These are phyloP conservation scores for Chrysocyon brachyurus DNA, from an alignment of 2,797 vertebrate species.

Conservation along the genomic window DNA sequence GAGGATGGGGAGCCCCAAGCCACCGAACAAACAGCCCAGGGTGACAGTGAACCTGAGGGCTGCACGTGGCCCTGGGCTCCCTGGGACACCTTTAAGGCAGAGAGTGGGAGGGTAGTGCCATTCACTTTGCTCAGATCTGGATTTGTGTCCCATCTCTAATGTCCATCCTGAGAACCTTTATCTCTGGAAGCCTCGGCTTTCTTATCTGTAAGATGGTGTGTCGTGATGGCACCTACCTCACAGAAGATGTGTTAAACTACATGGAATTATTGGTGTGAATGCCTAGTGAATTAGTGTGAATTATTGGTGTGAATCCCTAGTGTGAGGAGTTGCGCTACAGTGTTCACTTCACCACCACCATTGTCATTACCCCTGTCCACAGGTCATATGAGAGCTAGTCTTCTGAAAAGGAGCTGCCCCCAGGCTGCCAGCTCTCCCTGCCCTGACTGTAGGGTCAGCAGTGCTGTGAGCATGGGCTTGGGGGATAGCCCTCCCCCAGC, in stretches of 20 bases:
- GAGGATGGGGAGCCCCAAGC: background rate
- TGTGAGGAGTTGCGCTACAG: background rate
- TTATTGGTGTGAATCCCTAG: too few species aligned
- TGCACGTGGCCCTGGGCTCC: background rate
- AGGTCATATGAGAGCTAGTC: background rate
- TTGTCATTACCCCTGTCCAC: background rate
- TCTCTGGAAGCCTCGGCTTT: background rate
- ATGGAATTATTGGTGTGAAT: background rate
- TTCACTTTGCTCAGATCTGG: background rate
- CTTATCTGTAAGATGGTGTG: background rate
- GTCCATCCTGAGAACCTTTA: background rate
- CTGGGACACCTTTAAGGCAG: background rate
- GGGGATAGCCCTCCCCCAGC: background rate
- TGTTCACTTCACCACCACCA: accelerated
- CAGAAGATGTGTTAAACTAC: background rate
- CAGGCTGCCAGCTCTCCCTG: background rate
- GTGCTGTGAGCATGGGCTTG: background rate
- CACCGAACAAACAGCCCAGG: background rate
- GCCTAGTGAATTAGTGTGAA: too few species aligned
- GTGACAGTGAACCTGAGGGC: background rate
- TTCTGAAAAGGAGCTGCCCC: background rate
- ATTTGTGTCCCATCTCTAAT: background rate
- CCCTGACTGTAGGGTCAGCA: accelerated
- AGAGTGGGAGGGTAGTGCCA: background rate
- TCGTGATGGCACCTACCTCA: background rate